Base-by-base conservation (phyloP, 1,140 invertebrate species). In the Atta texana region DNA sequence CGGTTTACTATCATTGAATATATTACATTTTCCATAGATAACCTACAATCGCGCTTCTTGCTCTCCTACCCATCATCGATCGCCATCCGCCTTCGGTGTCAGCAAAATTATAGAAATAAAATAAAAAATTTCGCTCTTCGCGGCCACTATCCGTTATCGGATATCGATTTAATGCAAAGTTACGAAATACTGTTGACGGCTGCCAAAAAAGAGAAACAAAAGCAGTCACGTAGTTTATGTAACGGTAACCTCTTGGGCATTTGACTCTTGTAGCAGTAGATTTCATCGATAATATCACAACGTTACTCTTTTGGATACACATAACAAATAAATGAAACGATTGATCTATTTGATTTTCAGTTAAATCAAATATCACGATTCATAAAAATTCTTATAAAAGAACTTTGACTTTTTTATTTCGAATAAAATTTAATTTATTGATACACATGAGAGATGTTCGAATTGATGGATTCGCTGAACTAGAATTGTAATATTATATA, bases 111-210 rank as follows among this genome's bases (percentile, higher is more conserved):
- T 74, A 85, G 77, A 85, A 64, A 74, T 78, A 88, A 80, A 74
- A 16, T 51, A 87, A 78, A 80, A 78, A 85, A 74, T 63, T 57
- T 10, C 53, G 3, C 24, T 28, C 24, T 44, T 28, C 53, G 55
- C 34, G 28, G n/a, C 57, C 44, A 75, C 77, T 5, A 14, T 8
- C 34, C 34, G 64, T 1, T 87, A 71, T 44, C 72, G 44, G 68
- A 61, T 85, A 89, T 89, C 88, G 88, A 89, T 88, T 88, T 82
- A 57, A 78, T 68, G 88, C 80, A 61, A 68, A 89, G 82, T 89
- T 88, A 81, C 68, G 53, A 85, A 71, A 72, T 68, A 39, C 59
- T 59, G 21, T 85, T 88, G 87, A 88, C 57, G 49, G 68, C 74
- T 55, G 53, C 44, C 49, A 39, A 66, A 49, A 86, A 53, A n/a